Base-by-base conservation (phyloP, 2,113 vertebrate species). In the Odocoileus virginianus region DNA sequence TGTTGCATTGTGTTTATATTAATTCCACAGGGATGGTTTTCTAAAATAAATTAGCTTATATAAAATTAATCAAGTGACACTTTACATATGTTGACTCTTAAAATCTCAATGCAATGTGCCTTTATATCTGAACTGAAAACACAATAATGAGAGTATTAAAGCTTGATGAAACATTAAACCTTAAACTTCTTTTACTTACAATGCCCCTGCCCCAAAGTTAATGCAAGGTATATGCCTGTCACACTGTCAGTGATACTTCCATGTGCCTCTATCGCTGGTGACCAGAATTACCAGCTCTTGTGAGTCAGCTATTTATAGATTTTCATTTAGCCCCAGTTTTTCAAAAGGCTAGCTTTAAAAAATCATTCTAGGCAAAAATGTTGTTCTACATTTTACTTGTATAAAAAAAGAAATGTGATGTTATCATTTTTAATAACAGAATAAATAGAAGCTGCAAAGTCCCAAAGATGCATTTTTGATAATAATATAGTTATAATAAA, bases 101-200 rank as follows among this genome's bases (percentile, higher is more conserved):
- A 98, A 97, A 67, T 87, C 96, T 98, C 96, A 85, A 33, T 67
- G 94, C 87, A 94, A 81, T 87, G 40, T 96, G 93, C 92, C 82
- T 97, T 94, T 19, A 9, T 11, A 11, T 47, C 91, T 94, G 97
- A 57, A 88, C 79, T 91, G 79, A 95, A 94, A 78, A 97, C 98
- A 98, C 88, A 97, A 97, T 94, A 87, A 89, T 91, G 95, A 96
- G 98, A 98, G 87, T 95, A 98, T 98, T 98, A 97, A 87, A 97
- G 95, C 55, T 89, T 88, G 96, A 87, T 85, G 97, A 61, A 91
- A 93, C 96, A 97, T 97, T 98, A 97, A 97, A 40, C 95, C 94
- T 92, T 89, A 96, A 95, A 97, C 97, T 95, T 61, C 2, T 0
- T 85, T 86, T 50, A 91, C 67, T 97, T 93, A 55, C 87, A 43